Evolutionary conservation across 1,140 invertebrate species (phyloP).

Genomic region (Epicauta chinensis): DNA sequence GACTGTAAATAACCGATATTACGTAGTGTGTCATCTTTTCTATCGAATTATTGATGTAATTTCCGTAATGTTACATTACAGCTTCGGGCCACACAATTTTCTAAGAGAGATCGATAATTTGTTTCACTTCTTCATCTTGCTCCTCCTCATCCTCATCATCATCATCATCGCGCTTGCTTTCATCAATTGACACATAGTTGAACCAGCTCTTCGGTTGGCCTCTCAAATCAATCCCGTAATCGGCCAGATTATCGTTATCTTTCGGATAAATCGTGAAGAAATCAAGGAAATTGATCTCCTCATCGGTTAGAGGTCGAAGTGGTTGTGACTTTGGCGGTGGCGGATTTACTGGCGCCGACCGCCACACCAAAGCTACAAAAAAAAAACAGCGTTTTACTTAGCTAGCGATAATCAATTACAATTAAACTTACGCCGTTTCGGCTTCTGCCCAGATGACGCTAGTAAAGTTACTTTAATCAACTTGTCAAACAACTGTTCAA

Average conservation of each 20-base stretch:
- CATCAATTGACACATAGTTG: too few species aligned
- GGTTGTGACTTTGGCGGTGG: conserved; percentile 11
- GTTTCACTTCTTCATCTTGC: too few species aligned
- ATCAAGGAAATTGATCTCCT: conserved; percentile 33
- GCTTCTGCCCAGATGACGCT: conserved; percentile 30
- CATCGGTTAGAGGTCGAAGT: conserved; percentile 25
- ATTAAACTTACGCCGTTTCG: background rate
- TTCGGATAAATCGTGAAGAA: conserved; percentile 36
- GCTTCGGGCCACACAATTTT: too few species aligned
- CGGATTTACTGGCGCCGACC: conserved; percentile 29
- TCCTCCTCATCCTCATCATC: too few species aligned
- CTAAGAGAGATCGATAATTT: too few species aligned
- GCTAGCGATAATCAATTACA: background rate
- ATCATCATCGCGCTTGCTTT: too few species aligned
- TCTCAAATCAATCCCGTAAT: conserved; percentile 27
- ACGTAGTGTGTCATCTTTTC: too few species aligned
- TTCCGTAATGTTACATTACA: too few species aligned
- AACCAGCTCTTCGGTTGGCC: too few species aligned
- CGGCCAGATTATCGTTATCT: conserved; percentile 24
- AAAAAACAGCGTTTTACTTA: background rate
- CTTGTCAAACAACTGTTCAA: conserved; percentile 47
- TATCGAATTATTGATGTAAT: too few species aligned
- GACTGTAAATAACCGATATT: too few species aligned
- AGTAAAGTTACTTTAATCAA: conserved; percentile 51
- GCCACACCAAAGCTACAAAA: conserved; percentile 25